phyloP scores from a whole-genome alignment of 2,113 vertebrate genomes.

The Vulpes vulpes region DNA sequence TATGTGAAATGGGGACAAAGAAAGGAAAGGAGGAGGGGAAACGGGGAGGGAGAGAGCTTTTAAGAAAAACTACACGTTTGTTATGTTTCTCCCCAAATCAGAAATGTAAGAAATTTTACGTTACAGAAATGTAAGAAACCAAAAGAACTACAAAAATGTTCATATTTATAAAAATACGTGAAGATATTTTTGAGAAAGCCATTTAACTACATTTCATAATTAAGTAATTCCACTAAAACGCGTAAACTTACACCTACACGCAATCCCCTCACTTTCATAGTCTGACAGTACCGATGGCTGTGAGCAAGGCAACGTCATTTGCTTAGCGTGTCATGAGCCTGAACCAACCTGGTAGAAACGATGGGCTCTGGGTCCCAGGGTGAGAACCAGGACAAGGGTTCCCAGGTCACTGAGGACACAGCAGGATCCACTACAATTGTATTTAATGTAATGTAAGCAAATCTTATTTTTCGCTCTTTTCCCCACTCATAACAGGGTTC shows the following conservation, averaged over 20 bases:
- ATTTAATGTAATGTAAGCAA: background rate
- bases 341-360: background rate
- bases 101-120: background rate
- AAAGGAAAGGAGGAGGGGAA: background rate
- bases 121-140: background rate
- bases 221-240: background rate
- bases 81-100: background rate
- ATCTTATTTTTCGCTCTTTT: background rate
- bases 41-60: background rate
- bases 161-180: slow-evolving; percentile 7
- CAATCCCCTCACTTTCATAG: background rate
- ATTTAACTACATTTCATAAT: slow-evolving; percentile 29
- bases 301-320: background rate
- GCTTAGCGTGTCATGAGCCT: background rate
- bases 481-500: background rate
- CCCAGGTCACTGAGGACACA: background rate
- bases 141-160: background rate
- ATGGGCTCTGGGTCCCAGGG: background rate
- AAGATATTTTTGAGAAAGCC: background rate
- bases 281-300: background rate
- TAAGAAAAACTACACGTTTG: background rate
- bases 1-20: background rate
- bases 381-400: background rate
- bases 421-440: background rate
- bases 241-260: background rate